These are phyloP conservation scores for Corythoichthys haematopterus DNA, from an alignment of 2,113 vertebrate species.

Conservation along the genomic window DNA sequence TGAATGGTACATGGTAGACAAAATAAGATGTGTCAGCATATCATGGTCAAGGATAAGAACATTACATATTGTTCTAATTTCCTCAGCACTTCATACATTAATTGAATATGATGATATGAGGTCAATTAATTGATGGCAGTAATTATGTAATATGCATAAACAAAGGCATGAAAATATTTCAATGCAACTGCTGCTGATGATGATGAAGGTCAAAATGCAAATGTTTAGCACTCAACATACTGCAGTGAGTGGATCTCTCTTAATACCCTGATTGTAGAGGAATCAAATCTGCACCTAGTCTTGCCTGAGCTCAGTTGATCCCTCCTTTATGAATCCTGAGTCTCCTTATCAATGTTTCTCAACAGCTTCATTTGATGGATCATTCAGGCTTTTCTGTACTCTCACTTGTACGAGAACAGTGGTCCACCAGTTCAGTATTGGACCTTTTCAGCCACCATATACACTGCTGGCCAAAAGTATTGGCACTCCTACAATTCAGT, in stretches of 20 bases:
- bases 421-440: neutral
- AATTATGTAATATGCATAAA: neutral
- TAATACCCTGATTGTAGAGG: neutral
- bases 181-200: neutral
- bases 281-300: neutral
- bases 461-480: no score
- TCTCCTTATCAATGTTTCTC: neutral
- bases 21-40: no score
- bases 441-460: neutral
- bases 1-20: no score
- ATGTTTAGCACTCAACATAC: neutral
- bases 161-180: neutral
- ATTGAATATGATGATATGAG: neutral
- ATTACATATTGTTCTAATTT: neutral
- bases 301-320: neutral
- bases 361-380: neutral
- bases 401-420: neutral
- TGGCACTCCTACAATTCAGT: no score
- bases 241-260: neutral
- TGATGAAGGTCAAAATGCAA: neutral
- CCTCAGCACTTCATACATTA: neutral
- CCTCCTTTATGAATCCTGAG: constrained; percentile 2
- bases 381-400: neutral
- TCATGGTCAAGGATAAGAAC: no score
- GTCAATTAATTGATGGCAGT: neutral